Evolutionary conservation across 2,113 vertebrate genomes (phyloP).

Genomic region (Andinoacara biseriatus): DNA sequence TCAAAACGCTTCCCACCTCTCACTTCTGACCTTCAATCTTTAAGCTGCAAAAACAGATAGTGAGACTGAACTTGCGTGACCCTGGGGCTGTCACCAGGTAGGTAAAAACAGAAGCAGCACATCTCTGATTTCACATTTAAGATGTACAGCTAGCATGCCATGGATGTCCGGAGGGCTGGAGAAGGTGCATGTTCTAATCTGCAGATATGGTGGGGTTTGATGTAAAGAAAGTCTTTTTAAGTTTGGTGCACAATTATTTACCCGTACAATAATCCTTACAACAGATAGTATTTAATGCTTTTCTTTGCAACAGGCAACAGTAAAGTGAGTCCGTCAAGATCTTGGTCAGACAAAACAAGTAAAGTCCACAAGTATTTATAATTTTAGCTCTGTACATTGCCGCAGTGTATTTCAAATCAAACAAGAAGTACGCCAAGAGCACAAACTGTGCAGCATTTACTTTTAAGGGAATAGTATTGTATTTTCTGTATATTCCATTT

Average conservation of each 20-base stretch:
- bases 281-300: background rate
- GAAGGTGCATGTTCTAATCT: background rate
- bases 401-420: background rate
- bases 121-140: slow-evolving; percentile 52
- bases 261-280: too few species aligned
- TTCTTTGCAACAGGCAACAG: background rate
- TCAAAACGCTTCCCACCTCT: slow-evolving; percentile 9
- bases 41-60: slow-evolving; percentile 36
- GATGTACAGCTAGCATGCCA: background rate
- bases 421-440: background rate
- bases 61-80: slow-evolving; percentile 25
- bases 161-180: background rate
- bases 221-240: background rate
- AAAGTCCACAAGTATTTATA: background rate
- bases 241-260: too few species aligned
- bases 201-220: background rate
- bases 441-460: background rate
- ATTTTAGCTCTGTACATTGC: background rate
- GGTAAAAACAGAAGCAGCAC: slow-evolving; percentile 66
- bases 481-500: too few species aligned
- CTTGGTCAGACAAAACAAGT: background rate
- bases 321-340: background rate
- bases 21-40: slow-evolving; percentile 33
- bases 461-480: too few species aligned
- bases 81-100: slow-evolving; percentile 24